Evolutionary conservation across 2,888 invertebrate genomes (phyloP).

Genomic region (Stenolophus ochropezus): DNA sequence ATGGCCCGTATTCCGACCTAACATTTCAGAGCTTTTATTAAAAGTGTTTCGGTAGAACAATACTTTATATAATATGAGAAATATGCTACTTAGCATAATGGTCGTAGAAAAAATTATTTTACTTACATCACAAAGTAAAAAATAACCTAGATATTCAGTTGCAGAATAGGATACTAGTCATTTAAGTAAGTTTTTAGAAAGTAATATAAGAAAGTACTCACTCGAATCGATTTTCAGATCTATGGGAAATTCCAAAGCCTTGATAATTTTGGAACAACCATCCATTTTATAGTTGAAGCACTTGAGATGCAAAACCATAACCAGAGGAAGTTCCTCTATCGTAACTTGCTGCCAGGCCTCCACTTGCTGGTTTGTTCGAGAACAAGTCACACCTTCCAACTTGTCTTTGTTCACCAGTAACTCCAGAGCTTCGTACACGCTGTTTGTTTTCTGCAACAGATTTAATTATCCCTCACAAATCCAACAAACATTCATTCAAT

Average conservation of each 20-base stretch:
- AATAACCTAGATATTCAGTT: too few relatives aligned
- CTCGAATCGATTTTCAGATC: constrained; percentile 93
- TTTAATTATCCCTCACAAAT: background rate
- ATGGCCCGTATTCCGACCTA: too few relatives aligned
- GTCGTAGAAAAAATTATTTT: too few relatives aligned
- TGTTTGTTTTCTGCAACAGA: constrained; percentile 85
- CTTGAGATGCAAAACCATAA: constrained; percentile 93
- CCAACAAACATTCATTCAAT: constrained; percentile 10
- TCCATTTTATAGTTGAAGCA: constrained; percentile 92
- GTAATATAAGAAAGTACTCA: too few relatives aligned
- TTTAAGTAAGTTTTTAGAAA: too few relatives aligned
- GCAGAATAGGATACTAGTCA: too few relatives aligned
- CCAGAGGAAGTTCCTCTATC: constrained; percentile 91
- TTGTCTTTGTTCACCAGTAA: constrained; percentile 89
- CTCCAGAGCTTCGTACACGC: constrained; percentile 91
- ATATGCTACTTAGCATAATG: too few relatives aligned
- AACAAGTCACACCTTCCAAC: constrained; percentile 89
- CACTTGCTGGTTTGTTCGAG: constrained; percentile 86
- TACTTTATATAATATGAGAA: too few relatives aligned
- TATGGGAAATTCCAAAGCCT: constrained; percentile 91
- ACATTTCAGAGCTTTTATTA: too few relatives aligned
- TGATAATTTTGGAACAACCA: constrained; percentile 93
- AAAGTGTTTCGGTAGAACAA: too few relatives aligned
- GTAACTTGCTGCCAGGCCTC: constrained; percentile 94
- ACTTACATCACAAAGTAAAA: too few relatives aligned